Evolutionary conservation across 2,888 invertebrate species (phyloP).

Genomic region (Argynnis bischoffii): DNA sequence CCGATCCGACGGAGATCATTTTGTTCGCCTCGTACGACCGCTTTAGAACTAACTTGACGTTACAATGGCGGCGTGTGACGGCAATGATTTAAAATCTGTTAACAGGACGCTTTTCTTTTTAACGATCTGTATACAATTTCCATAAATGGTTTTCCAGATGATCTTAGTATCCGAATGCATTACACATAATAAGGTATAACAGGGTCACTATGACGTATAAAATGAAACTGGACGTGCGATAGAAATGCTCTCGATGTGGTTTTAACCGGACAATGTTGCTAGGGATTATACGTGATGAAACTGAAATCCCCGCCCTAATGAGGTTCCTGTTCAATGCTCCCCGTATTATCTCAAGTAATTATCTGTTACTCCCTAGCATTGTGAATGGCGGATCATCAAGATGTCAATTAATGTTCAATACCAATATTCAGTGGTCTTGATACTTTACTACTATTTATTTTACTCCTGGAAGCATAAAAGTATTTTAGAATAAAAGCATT

Average conservation of each 20-base stretch:
- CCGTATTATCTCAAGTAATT: slow-evolving; percentile 66
- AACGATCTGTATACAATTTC: slow-evolving; percentile 82
- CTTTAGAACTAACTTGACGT: slow-evolving; percentile 81
- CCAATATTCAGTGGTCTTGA: slow-evolving; percentile 34
- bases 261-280: slow-evolving; percentile 56
- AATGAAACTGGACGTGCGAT: slow-evolving; percentile 3
- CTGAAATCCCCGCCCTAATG: slow-evolving; percentile 63
- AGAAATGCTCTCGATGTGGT: slow-evolving; percentile 33
- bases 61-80: slow-evolving; percentile 78
- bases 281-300: slow-evolving; percentile 60
- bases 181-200: slow-evolving; percentile 69
- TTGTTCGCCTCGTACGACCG: slow-evolving; percentile 79
- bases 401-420: slow-evolving; percentile 47
- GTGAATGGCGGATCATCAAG: slow-evolving; percentile 46
- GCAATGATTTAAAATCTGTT: slow-evolving; percentile 83
- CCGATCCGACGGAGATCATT: slow-evolving; percentile 76
- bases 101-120: slow-evolving; percentile 82
- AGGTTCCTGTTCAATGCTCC: slow-evolving; percentile 59
- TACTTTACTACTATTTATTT: slow-evolving; percentile 32
- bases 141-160: slow-evolving; percentile 79
- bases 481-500: too few species aligned
- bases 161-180: slow-evolving; percentile 66
- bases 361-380: slow-evolving; percentile 56
- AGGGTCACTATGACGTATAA: slow-evolving; percentile 43
- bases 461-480: neutral